Evolutionary conservation across 2,888 invertebrate genomes (phyloP).

Genomic region (Thumatha senex): DNA sequence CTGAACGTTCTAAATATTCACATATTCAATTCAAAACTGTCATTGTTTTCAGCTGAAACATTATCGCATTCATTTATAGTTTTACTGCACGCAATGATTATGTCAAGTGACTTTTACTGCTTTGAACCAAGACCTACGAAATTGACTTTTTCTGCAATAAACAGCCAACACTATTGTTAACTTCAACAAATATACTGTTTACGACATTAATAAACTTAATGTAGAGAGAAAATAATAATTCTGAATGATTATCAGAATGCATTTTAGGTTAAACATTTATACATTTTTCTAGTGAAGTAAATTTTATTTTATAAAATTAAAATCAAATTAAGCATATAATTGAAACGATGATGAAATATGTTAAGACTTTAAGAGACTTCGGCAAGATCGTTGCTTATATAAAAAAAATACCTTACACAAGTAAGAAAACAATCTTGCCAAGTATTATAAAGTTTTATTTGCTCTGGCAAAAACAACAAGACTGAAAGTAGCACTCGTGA

Average conservation of each 20-base stretch:
- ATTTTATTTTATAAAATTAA: too few relatives aligned
- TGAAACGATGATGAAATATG: too few relatives aligned
- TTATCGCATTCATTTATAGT: background rate
- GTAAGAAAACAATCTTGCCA: background rate
- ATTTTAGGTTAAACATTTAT: too few relatives aligned
- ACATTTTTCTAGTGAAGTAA: too few relatives aligned
- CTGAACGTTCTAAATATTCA: slow-evolving; percentile 10
- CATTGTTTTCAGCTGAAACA: slow-evolving; percentile 2
- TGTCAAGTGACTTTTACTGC: slow-evolving; percentile 7
- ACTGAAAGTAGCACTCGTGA: slow-evolving; percentile 1
- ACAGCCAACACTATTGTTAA: slow-evolving; percentile 2
- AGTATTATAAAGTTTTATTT: background rate
- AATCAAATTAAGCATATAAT: too few relatives aligned
- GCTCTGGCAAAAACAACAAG: background rate
- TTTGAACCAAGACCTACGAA: slow-evolving; percentile 1
- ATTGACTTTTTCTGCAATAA: slow-evolving; percentile 2
- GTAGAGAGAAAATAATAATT: background rate
- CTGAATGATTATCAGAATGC: background rate
- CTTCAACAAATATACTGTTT: background rate
- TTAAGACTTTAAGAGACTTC: background rate
- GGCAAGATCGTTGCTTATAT: background rate
- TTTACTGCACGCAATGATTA: slow-evolving; percentile 15
- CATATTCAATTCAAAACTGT: slow-evolving; percentile 9
- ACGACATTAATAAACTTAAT: background rate
- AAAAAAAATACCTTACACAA: background rate